A percentile compares a stretch with the other conserved stretches of the same genome.
These are phyloP conservation scores for Andrena haemorrhoa DNA, from an alignment of 2,888 invertebrate genomes.

Conservation along the genomic window DNA sequence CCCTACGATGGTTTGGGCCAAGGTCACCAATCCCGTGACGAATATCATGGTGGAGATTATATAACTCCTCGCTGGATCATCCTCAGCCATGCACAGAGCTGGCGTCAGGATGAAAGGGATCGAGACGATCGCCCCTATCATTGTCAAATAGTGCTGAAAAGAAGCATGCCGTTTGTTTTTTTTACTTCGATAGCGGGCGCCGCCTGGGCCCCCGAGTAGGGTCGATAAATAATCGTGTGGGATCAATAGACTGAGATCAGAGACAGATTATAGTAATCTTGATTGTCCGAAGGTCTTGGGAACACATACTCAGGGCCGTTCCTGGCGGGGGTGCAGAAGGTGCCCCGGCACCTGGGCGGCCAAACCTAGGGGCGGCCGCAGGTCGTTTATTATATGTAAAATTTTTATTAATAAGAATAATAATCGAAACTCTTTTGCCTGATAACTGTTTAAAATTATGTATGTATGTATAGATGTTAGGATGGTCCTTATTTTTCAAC, in stretches of 20 bases:
- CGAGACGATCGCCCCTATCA: constrained; percentile 94
- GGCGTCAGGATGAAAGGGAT: constrained; percentile 94
- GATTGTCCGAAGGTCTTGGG: no score
- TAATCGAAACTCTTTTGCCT: no score
- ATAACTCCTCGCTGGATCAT: constrained; percentile 90
- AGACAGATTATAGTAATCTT: constrained; percentile 3
- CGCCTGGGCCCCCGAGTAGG: not conserved
- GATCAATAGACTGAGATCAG: not conserved
- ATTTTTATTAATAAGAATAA: no score
- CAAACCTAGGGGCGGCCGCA: no score
- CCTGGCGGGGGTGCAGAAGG: no score
- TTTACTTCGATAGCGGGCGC: not conserved
- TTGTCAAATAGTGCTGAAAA: constrained; percentile 91
- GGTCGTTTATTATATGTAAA: no score
- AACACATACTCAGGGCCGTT: not conserved
- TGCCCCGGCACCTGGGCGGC: no score
- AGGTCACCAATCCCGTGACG: constrained; percentile 92
- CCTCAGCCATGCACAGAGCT: constrained; percentile 91
- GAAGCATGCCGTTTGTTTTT: not conserved
- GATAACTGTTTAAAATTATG: no score
- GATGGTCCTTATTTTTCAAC: no score
- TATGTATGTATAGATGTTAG: no score
- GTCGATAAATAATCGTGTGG: not conserved
- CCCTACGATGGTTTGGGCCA: constrained; percentile 91
- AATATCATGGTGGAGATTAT: constrained; percentile 94